Evolutionary conservation across 2,113 vertebrate genomes (phyloP).

Genomic region (Phylloscopus trochilus): DNA sequence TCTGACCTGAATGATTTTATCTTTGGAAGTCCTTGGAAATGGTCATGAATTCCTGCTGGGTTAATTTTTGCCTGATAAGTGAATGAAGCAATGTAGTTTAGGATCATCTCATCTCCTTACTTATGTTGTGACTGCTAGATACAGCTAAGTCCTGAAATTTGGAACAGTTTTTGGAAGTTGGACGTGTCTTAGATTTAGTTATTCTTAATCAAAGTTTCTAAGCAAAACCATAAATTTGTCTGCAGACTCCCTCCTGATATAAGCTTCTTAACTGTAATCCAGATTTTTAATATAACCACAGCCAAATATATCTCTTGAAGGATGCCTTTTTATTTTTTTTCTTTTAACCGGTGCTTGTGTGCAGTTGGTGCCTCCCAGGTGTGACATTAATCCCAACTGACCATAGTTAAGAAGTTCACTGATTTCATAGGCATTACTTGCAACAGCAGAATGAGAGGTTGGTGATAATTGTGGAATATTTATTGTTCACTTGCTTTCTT

Average conservation of each 20-base stretch:
- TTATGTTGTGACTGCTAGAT: background rate
- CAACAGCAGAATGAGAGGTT: background rate
- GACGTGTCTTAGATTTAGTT: background rate
- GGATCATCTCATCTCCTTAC: background rate
- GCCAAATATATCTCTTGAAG: background rate
- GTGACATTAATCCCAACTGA: background rate
- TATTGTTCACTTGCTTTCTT: background rate
- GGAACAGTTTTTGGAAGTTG: background rate
- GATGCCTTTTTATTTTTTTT: background rate
- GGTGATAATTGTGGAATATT: background rate
- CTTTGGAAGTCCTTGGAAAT: background rate
- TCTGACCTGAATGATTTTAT: background rate
- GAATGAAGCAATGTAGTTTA: background rate
- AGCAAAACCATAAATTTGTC: background rate
- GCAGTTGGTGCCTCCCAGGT: background rate
- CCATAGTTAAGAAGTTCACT: background rate
- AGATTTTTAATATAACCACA: background rate
- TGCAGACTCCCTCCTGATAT: background rate
- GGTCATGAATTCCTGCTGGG: background rate
- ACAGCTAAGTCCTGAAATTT: background rate
- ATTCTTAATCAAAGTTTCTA: background rate
- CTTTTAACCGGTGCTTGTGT: background rate
- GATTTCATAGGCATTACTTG: background rate
- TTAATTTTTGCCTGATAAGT: background rate
- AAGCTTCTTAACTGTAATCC: conserved; percentile 39